phyloP scores from a whole-genome alignment of 2,888 invertebrate genomes.

The Magallana nippona region DNA sequence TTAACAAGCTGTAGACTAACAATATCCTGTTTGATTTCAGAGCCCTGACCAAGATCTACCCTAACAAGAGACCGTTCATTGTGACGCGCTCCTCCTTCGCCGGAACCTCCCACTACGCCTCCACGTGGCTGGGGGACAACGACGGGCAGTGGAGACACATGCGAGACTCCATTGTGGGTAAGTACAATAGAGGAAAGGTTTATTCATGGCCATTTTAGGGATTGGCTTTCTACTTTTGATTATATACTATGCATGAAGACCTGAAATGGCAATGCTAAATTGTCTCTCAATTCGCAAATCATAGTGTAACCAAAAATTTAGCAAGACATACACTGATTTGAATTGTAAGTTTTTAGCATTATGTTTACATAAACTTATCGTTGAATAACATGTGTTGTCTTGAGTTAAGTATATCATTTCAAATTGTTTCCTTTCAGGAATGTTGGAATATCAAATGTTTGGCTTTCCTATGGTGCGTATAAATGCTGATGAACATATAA shows the following conservation, averaged over 20 bases:
- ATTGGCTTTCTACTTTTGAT: too few species aligned
- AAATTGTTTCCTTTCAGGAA: constrained; percentile 58
- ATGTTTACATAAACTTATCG: too few species aligned
- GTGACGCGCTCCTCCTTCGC: constrained; percentile 90
- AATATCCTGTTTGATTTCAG: constrained; percentile 47
- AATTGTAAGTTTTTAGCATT: too few species aligned
- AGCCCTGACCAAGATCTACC: constrained; percentile 55
- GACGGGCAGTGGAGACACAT: constrained; percentile 84
- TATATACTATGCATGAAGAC: too few species aligned
- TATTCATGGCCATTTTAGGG: too few species aligned
- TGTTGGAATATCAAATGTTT: constrained; percentile 81
- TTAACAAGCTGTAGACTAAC: too few species aligned
- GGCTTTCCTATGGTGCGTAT: constrained; percentile 75
- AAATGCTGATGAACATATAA: not conserved
- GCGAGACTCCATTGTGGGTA: constrained; percentile 54
- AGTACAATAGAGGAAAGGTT: not conserved
- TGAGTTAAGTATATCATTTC: not conserved
- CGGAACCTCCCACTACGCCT: constrained; percentile 87
- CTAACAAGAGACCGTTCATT: constrained; percentile 80
- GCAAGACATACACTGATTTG: too few species aligned
- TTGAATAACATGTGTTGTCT: too few species aligned
- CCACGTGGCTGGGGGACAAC: constrained; percentile 81
- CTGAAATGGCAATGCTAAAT: too few species aligned
- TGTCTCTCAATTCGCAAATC: too few species aligned
- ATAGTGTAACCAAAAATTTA: too few species aligned